Base-by-base conservation (phyloP, 2,888 invertebrate genomes). In the Diachrysia chrysitis region DNA sequence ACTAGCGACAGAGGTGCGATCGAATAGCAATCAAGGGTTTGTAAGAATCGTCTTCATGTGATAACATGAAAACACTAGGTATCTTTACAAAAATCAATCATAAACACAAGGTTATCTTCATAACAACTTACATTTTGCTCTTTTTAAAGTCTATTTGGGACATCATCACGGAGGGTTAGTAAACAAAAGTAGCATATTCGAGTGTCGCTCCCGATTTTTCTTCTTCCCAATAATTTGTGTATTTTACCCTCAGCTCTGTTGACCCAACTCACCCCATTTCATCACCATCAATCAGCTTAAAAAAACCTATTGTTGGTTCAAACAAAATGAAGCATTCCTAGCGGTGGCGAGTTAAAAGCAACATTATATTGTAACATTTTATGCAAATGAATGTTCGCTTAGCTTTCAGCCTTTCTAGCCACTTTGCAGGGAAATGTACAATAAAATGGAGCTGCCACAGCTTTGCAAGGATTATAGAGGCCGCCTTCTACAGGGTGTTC, bases 311-410 rank as follows among this genome's bases (percentile, higher is more conserved):
- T 90, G 89, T 90, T 87, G 81, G 81, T 80, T 76, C 84, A 86
- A 89, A 90, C 90, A 90, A 88, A 88, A 87, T 87, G 79, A 85
- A 80, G 78, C 77, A 83, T 86, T 84, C 79, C 83, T 85, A 81
- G 71, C 77, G 75, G 77, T 79, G 81, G 69, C 71, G 83, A 86
- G 88, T 89, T 89, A 90, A 91, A 90, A 90, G 89, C 89, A 77
- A 84, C 83, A 85, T 87, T 86, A 85, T 82, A 85, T 81, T 85
- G 85, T 87, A 87, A 86, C 86, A 87, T 90, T 91, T 90, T 89
- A 92, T 92, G 91, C 89, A 92, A 91, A 92, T 91, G 86, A 89
- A 87, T 85, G 85, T 86, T 85, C 87, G 63, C 66, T 83, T 85
- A 84, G 89, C 90, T 90, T 87, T 87, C 86, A 89, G 87, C 87